Evolutionary conservation across 1,140 invertebrate species (phyloP), one percentile per base, ranked within the genome.

Genomic region (Drosophila rufa): DNA sequence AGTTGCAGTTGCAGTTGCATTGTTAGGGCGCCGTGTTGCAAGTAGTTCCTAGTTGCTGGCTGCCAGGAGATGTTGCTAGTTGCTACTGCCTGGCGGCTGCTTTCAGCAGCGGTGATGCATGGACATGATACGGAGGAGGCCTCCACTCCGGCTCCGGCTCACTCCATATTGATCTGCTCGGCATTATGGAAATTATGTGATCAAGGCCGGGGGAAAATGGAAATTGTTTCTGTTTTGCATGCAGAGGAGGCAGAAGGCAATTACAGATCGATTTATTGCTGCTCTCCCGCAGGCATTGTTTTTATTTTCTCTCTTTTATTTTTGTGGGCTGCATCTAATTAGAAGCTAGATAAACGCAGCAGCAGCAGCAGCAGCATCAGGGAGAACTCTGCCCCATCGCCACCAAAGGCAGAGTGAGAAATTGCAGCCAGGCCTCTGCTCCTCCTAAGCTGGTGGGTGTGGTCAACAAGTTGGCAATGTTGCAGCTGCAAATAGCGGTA

Each of bases 171-270:
- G 84, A 90, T 87, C 85, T 82, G 66, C 65, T 74, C 57, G 80
- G 78, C 86, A 90, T 90, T 90, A 90, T 90, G 85, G 79, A 90
- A 87, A 90, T 90, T 90, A 90, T 91, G 87, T 85, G 87, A 91
- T 91, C 87, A 91, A 91, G 87, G 87, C 87, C 87, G 79, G 91
- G 91, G 71, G 87, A 91, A 91, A 91, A 91, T 91, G 79, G 87
- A 91, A 91, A 91, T 91, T 91, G 83, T 91, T 91, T 91, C 66
- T 42, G 60, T 74, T 80, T 80, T 84, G 77, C 82, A 33, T 15
- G 53, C 45, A 25, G 36, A 62, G 70, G 61, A 45, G 59, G 45
- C 58, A 48, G 19, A 56, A 56, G 86, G 85, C 87, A 91, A 91
- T 91, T 91, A 91, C 82, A 89, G 79, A 71, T 82, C 83, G 89